Evolutionary conservation across 2,888 invertebrate genomes (phyloP).

Genomic region (Plagiodera versicolora): DNA sequence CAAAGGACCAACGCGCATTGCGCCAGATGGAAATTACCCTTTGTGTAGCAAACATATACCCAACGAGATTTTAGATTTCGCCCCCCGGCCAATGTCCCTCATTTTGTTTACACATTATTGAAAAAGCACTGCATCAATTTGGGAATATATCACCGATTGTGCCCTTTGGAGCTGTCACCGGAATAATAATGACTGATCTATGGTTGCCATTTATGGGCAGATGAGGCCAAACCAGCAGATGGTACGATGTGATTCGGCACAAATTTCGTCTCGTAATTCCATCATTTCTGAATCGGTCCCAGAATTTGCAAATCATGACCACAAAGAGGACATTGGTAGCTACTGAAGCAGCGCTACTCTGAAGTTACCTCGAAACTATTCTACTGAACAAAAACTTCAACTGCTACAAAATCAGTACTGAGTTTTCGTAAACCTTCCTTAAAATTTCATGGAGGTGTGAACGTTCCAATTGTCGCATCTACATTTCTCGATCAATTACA

Average conservation of each 20-base stretch:
- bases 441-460: no score
- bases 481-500: no score
- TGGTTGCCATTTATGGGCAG: neutral
- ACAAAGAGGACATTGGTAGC: no score
- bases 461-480: no score
- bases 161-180: neutral
- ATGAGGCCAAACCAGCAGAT: constrained; percentile 1
- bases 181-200: neutral
- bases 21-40: constrained; percentile 52
- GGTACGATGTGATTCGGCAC: neutral
- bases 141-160: constrained; percentile 36
- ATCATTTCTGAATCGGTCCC: no score
- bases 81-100: constrained; percentile 35
- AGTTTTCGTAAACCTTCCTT: no score
- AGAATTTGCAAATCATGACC: no score
- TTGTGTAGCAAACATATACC: constrained; percentile 45
- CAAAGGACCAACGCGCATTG: constrained; percentile 47
- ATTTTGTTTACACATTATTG: constrained; percentile 48
- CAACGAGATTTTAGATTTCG: constrained; percentile 34
- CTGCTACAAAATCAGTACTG: no score
- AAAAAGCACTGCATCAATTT: constrained; percentile 46
- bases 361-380: no score
- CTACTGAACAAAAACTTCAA: no score
- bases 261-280: neutral
- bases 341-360: no score